Conservation (phyloP, 2,797 vertebrate species). For the Pteronotus mesoamericanus region DNA sequence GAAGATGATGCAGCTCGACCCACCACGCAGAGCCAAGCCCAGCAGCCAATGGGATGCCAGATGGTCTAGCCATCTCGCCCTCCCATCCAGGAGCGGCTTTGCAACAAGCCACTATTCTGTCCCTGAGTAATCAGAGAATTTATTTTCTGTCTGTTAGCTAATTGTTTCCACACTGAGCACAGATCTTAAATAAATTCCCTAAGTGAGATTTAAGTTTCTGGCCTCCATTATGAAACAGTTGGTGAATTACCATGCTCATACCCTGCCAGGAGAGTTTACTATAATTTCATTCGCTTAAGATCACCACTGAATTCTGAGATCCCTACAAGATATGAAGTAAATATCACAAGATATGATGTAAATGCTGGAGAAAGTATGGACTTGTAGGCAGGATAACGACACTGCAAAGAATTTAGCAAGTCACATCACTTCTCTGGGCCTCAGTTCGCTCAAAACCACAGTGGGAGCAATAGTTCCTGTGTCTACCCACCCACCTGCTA, state of each 20-base stretch:
- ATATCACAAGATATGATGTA: neutral
- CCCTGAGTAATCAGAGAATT: slow-evolving; percentile 44
- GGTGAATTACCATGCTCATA: slow-evolving; percentile 33
- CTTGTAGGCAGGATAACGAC: neutral
- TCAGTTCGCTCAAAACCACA: neutral
- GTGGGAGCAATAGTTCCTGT: neutral
- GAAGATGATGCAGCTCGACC: neutral
- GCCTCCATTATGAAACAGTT: slow-evolving; percentile 36
- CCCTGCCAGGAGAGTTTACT: slow-evolving; percentile 1
- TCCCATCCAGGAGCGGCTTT: neutral
- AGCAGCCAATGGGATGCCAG: neutral
- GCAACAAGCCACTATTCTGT: neutral
- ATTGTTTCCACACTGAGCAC: slow-evolving; percentile 53
- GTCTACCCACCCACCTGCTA: neutral
- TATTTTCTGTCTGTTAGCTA: slow-evolving; percentile 51
- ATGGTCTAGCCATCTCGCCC: neutral
- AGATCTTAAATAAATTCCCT: slow-evolving; percentile 32
- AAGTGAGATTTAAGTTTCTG: slow-evolving; percentile 41
- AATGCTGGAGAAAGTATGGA: neutral
- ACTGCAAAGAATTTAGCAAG: rapidly evolving
- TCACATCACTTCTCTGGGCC: neutral
- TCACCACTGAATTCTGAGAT: slow-evolving; percentile 1
- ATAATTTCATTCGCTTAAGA: slow-evolving; percentile 38
- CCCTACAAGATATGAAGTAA: neutral
- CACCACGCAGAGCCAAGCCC: neutral